Evolutionary conservation across 2,888 invertebrate species (phyloP).

Genomic region (Oscheius sp.): DNA sequence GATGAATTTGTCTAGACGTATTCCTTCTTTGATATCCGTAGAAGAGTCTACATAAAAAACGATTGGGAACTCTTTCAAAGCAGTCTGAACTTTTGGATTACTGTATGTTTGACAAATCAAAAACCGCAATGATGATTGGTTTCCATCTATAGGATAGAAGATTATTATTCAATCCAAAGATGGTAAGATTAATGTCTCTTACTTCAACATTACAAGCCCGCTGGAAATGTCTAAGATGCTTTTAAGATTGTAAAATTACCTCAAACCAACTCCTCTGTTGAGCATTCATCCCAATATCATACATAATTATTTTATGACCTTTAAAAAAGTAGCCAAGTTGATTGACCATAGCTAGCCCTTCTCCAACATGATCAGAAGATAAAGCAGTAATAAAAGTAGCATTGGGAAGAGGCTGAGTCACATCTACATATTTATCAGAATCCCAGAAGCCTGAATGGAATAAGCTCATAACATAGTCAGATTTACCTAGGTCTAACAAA

Average conservation of each 20-base stretch:
- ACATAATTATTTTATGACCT: background rate
- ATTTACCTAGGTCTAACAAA: background rate
- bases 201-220: background rate
- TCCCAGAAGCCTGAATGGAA: background rate
- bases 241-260: background rate
- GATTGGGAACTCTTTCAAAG: background rate
- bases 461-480: background rate
- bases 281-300: background rate
- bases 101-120: background rate
- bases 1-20: background rate
- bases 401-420: constrained; percentile 5
- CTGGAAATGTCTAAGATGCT: background rate
- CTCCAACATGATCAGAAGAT: background rate
- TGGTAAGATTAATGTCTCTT: background rate
- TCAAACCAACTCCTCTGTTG: background rate
- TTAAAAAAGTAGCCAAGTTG: background rate
- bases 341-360: background rate
- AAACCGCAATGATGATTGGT: background rate
- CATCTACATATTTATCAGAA: background rate
- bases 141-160: background rate
- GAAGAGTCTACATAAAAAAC: background rate
- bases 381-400: background rate
- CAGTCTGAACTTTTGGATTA: background rate
- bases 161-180: background rate
- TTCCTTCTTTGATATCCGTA: background rate